Conservation (phyloP, 2,888 invertebrate species). For the Luperina nickerlii region DNA sequence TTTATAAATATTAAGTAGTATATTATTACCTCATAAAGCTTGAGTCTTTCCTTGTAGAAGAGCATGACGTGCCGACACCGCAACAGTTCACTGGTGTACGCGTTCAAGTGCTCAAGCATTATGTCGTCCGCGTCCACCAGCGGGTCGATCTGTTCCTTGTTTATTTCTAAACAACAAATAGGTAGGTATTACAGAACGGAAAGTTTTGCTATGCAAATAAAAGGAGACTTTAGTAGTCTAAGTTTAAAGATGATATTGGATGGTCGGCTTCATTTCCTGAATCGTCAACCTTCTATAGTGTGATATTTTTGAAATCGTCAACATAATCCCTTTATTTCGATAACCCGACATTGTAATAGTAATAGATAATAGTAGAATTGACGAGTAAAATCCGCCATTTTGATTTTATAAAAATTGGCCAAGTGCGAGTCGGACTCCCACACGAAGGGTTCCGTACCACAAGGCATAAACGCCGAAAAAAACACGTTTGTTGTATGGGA, state of each 20-base stretch:
- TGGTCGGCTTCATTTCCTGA: too few species aligned
- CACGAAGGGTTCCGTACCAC: too few species aligned
- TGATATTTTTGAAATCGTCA: not conserved
- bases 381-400: not conserved
- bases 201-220: not conserved
- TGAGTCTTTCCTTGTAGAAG: constrained; percentile 92
- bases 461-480: too few species aligned
- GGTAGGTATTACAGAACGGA: not conserved
- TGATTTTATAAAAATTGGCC: not conserved
- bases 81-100: constrained; percentile 92
- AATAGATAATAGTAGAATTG: not conserved
- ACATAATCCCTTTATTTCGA: not conserved
- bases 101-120: constrained; percentile 88
- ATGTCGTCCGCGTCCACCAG: constrained; percentile 80
- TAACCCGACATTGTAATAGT: not conserved
- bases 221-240: not conserved
- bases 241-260: not conserved
- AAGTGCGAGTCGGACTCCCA: too few species aligned
- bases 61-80: constrained; percentile 92
- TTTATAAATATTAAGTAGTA: not conserved
- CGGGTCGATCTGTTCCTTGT: constrained; percentile 77
- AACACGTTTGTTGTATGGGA: too few species aligned
- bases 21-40: constrained; percentile 91
- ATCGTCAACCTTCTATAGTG: not conserved
- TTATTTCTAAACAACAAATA: constrained; percentile 78